phyloP scores from a whole-genome alignment of 2,113 vertebrate species.

The Diadophis punctatus region DNA sequence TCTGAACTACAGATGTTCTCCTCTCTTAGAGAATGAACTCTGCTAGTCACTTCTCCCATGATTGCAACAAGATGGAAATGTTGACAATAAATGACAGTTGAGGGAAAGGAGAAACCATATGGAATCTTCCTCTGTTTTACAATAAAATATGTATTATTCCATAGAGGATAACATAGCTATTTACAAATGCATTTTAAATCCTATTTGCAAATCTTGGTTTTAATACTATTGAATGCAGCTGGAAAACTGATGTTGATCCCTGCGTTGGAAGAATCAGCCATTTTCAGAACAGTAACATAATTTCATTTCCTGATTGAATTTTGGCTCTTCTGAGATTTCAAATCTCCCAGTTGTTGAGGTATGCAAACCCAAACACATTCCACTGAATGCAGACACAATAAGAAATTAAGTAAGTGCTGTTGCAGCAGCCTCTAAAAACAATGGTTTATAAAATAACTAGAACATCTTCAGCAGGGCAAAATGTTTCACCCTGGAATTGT shows the following conservation, averaged over 20 bases:
- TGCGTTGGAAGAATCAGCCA: neutral
- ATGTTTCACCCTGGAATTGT: conserved; percentile 53
- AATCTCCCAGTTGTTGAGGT: conserved; percentile 34
- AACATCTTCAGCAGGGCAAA: conserved; percentile 54
- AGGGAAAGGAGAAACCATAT: neutral
- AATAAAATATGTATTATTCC: neutral
- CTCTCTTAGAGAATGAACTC: neutral
- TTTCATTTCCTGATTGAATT: conserved; percentile 37
- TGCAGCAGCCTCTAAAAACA: conserved; percentile 64
- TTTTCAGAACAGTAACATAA: neutral
- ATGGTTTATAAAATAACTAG: conserved; percentile 49
- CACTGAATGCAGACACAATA: conserved; percentile 32
- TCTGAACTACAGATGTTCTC: neutral
- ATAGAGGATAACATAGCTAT: neutral
- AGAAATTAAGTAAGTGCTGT: conserved; percentile 62
- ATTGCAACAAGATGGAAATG: neutral
- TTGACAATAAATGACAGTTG: neutral
- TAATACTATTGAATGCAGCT: neutral
- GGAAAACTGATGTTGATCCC: conserved; percentile 23
- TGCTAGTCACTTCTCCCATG: neutral
- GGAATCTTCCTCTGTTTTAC: neutral
- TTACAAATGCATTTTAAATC: neutral
- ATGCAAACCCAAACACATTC: conserved; percentile 32
- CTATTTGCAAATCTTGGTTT: neutral
- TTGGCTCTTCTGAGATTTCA: conserved; percentile 39